These are phyloP conservation scores for Ormyrus rosae DNA, from an alignment of 2,888 invertebrate species.

Conservation along the genomic window DNA sequence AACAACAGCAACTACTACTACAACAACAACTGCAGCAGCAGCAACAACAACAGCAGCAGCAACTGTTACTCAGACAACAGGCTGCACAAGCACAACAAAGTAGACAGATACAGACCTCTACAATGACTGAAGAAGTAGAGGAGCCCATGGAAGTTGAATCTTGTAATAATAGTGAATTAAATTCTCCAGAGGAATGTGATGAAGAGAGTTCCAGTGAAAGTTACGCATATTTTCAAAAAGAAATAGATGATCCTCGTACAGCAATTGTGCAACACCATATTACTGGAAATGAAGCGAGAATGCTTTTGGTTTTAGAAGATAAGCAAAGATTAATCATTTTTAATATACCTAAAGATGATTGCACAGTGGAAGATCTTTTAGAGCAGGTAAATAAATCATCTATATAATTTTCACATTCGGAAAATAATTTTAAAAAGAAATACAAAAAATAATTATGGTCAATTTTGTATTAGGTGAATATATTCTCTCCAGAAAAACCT, in stretches of 20 bases:
- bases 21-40: constrained; percentile 57
- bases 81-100: constrained; percentile 62
- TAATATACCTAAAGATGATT: constrained; percentile 88
- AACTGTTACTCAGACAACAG: constrained; percentile 28
- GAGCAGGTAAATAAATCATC: constrained; percentile 80
- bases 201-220: constrained; percentile 64
- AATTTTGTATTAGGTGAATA: constrained; percentile 78
- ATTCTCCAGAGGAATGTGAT: constrained; percentile 60
- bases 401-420: not conserved
- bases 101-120: constrained; percentile 64
- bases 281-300: constrained; percentile 81
- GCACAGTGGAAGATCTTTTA: constrained; percentile 88
- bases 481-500: constrained; percentile 83
- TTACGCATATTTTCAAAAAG: constrained; percentile 68
- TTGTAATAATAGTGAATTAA: constrained; percentile 54
- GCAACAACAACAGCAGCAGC: constrained; percentile 58
- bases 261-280: constrained; percentile 72
- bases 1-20: constrained; percentile 60
- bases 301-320: constrained; percentile 86
- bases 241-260: constrained; percentile 68
- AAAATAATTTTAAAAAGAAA: no score
- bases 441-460: no score
- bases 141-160: constrained; percentile 59
- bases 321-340: constrained; percentile 90
- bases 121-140: constrained; percentile 53